Conservation (phyloP, 2,113 vertebrate genomes). For the Pterophyllum scalare region DNA sequence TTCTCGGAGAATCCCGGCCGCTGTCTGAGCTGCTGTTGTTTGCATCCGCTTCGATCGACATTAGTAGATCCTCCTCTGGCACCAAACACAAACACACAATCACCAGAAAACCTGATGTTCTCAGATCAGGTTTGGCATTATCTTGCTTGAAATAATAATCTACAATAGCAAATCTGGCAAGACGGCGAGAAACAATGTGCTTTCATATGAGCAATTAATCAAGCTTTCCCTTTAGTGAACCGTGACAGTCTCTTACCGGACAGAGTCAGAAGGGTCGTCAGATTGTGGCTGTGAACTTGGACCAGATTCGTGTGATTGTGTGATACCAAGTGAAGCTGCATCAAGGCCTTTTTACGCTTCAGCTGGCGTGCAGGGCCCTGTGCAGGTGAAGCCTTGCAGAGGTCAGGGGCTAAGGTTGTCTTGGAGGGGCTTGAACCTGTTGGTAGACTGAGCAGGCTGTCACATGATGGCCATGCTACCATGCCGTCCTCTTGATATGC, state of each 20-base stretch:
- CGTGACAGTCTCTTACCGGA: constrained; percentile 58
- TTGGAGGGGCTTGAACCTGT: not conserved
- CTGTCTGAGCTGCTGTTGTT: constrained; percentile 77
- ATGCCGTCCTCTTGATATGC: constrained; percentile 12
- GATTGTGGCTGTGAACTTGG: constrained; percentile 11
- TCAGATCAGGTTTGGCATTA: not conserved
- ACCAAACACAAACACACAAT: not conserved
- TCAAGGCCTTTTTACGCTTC: constrained; percentile 76
- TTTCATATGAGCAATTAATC: not conserved
- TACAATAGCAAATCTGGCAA: not conserved
- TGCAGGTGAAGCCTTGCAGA: constrained; percentile 8
- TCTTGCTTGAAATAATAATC: no score
- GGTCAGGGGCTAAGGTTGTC: not conserved
- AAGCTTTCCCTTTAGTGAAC: not conserved
- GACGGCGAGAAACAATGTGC: not conserved
- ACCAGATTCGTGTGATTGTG: not conserved
- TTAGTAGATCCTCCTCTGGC: constrained; percentile 80
- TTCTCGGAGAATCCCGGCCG: constrained; percentile 73
- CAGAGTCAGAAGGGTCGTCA: no score
- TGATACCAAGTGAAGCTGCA: constrained; percentile 60
- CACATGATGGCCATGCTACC: constrained; percentile 70
- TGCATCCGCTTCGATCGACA: constrained; percentile 62
- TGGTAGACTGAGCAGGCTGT: constrained; percentile 75
- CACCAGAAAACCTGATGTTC: not conserved
- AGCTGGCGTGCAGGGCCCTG: constrained; percentile 61